Percentiles rank a stretch among this genome's conserved stretches.
These are phyloP conservation scores for Altica lythri DNA, from an alignment of 2,888 invertebrate genomes.

Conservation along the genomic window DNA sequence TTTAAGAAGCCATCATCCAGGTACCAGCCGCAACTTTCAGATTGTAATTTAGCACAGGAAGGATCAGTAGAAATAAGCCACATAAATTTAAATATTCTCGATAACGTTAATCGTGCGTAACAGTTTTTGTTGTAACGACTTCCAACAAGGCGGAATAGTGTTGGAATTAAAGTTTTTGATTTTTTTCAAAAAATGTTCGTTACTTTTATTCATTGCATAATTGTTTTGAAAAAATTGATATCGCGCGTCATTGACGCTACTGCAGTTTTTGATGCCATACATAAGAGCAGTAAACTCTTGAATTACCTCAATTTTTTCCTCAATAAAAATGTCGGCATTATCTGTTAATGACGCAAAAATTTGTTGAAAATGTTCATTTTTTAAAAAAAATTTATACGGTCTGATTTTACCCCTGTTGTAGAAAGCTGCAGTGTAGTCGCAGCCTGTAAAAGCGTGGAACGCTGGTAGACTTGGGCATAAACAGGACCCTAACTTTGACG, in stretches of 20 bases:
- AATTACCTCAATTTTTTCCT: not conserved
- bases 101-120: too few species aligned
- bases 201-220: too few species aligned
- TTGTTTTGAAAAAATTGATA: too few species aligned
- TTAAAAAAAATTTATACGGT: constrained; percentile 42
- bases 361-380: constrained; percentile 42
- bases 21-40: not conserved
- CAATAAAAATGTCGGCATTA: not conserved
- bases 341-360: constrained; percentile 44
- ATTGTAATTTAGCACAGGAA: not conserved
- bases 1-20: not conserved
- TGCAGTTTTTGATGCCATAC: too few species aligned
- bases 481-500: constrained; percentile 34
- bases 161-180: too few species aligned
- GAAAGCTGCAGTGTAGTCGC: constrained; percentile 45
- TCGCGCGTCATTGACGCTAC: too few species aligned
- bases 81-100: too few species aligned
- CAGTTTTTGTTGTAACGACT: too few species aligned
- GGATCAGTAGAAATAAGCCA: too few species aligned
- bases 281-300: too few species aligned
- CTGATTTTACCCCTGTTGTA: constrained; percentile 45
- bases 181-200: too few species aligned
- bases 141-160: too few species aligned
- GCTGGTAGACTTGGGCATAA: constrained; percentile 38
- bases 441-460: constrained; percentile 46